Evolutionary conservation across 2,797 vertebrate genomes (phyloP), one percentile per base, ranked within the genome.

Genomic region (Botia almorhae): DNA sequence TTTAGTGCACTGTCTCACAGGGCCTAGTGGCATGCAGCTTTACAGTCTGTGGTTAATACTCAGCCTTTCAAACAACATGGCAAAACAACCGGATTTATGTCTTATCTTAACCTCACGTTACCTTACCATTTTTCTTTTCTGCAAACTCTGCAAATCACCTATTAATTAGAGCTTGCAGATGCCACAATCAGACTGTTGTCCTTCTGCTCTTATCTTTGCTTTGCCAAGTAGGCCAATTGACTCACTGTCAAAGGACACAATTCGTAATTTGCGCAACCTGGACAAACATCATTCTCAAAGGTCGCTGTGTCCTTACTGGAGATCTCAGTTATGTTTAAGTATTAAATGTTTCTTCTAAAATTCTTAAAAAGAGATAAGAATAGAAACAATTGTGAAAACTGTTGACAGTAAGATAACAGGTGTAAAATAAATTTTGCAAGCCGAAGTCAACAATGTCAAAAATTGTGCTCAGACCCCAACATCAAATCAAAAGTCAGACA

Each of bases 11-110:
- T 92, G 92, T 93, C 91, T 90, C 88, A 82, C 84, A 21, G 72
- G 86, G 86, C 86, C 74, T 79, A 85, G 80, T 87, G 91, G 89
- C 82, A 83, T 81, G 90, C 90, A 83, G 89, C 85, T 90, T 91
- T 88, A 88, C 85, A 91, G 89, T 92, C 89, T 91, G 92, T 86
- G 90, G 92, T 92, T 91, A 93, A 91, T 91, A 93, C 90, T 88
- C 89, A 86, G 81, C 10, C 65, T n/a, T 83, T 76, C 56, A 60
- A 69, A 88, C 86, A 89, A 87, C 91, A 88, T 81, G 86, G 85
- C 90, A 86, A 81, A 16, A 87, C 84, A 91, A 82, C 74, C 84
- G 85, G 82, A 87, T 87, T 91, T 89, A 70, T 75, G 68, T 80
- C 89, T 91, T 87, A 75, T 85, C 89, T 92, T 88, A 64, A 80